Base-by-base conservation (phyloP, 2,113 vertebrate species). In the Macrotus californicus region DNA sequence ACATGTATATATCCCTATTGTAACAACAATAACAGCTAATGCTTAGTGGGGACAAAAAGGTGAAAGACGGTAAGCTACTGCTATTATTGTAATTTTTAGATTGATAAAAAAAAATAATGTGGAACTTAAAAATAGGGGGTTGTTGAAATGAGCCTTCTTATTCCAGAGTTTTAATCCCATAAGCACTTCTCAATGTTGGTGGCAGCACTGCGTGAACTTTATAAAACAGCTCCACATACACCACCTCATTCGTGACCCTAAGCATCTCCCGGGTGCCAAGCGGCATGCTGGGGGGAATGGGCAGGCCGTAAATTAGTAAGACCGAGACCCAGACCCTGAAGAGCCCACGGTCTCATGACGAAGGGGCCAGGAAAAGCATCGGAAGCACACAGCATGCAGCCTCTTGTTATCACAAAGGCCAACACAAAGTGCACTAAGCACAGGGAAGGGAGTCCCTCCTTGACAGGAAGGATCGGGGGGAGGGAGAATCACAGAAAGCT, bases 71-170 rank as follows among this genome's bases (percentile, higher is more conserved):
- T 34, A 82, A 77, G 66, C 50, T 77, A 36, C 12, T 73, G 16
- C 52, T 75, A 46, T 31, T 66, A 75, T 11, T 39, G n/a, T 54
- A 59, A 67, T 75, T 93, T 93, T 95, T 50, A 73, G 34, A 24
- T 18, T 67, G 41, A 54, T 59, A 43, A 64, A 31, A n/a, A n/a
- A 92, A 95, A 81, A 64, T 84, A 67, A 84, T 70, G 75, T 67
- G 52, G 66, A 90, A 80, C 36, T 91, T 72, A 84, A 52, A 90
- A 80, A 46, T 29, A 24, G 11, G 46, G 13, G 24, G 6, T 39
- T 67, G 67, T 91, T 86, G 54, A 91, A 56, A n/a, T 52, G 46
- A 76, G 43, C 14, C 14, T 70, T 61, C 79, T 95, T 83, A 90
- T 21, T 72, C 56, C 43, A 39, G 13, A 41, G 43, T 52, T 56